Conservation (phyloP, 2,888 invertebrate species). For the Cheilosia scutellata region DNA sequence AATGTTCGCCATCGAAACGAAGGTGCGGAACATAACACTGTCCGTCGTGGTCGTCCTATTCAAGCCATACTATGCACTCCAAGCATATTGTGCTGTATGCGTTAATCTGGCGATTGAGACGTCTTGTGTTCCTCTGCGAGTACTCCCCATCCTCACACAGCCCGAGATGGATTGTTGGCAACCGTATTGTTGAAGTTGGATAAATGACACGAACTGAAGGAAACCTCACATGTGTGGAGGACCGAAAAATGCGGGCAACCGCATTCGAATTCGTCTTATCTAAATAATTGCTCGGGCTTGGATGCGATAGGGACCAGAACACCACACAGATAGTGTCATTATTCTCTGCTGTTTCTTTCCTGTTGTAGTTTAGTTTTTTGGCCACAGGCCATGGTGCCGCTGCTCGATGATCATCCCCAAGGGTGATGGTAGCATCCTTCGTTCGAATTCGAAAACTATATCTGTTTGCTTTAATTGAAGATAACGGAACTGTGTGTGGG, state of each 20-base stretch:
- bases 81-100: constrained; percentile 47
- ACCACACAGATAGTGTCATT: constrained; percentile 66
- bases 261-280: constrained; percentile 69
- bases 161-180: constrained; percentile 66
- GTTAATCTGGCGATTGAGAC: constrained; percentile 72
- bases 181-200: constrained; percentile 64
- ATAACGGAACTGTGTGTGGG: constrained; percentile 28
- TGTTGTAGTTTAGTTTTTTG: constrained; percentile 33
- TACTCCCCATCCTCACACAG: constrained; percentile 4
- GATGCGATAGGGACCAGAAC: constrained; percentile 49
- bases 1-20: constrained; percentile 70
- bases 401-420: neutral
- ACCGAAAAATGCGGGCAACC: constrained; percentile 67
- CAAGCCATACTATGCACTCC: neutral
- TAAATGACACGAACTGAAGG: constrained; percentile 45
- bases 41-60: constrained; percentile 19
- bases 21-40: constrained; percentile 75
- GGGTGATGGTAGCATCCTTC: neutral
- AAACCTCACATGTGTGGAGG: constrained; percentile 19
- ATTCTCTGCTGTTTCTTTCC: constrained; percentile 22
- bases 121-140: constrained; percentile 38
- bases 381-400: constrained; percentile 46
- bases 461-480: constrained; percentile 12
- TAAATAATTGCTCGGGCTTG: constrained; percentile 70
- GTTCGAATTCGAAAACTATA: neutral